phyloP scores from a whole-genome alignment of 2,113 vertebrate species.

The Sinocyclocheilus rhinocerous region DNA sequence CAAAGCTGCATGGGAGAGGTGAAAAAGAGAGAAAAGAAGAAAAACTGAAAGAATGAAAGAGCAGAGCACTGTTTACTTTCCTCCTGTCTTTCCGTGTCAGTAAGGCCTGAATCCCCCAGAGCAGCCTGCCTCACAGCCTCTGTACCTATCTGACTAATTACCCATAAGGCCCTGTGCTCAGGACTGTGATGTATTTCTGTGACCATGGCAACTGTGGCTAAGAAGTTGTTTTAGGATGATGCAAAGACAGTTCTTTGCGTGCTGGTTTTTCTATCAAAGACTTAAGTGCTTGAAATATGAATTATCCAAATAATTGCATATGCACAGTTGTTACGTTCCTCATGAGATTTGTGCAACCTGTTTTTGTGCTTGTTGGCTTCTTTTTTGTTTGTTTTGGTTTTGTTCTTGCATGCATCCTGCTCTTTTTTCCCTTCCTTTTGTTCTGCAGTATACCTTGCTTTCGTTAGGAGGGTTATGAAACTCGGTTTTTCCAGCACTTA shows the following conservation, averaged over 20 bases:
- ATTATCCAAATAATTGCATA: slow-evolving; percentile 26
- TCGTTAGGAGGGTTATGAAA: background rate
- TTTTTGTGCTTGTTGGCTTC: slow-evolving; percentile 29
- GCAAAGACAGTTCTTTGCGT: slow-evolving; percentile 12
- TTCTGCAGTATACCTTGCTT: background rate
- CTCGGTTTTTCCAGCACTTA: background rate
- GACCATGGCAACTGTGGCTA: slow-evolving; percentile 17
- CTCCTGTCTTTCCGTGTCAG: background rate
- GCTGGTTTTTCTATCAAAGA: slow-evolving; percentile 18
- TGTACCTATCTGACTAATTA: slow-evolving; percentile 29
- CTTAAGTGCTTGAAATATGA: slow-evolving; percentile 23
- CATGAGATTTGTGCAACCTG: slow-evolving; percentile 24
- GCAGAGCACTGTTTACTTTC: slow-evolving; percentile 27
- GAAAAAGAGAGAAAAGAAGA: slow-evolving; percentile 4
- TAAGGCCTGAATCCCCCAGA: background rate
- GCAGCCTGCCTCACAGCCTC: background rate
- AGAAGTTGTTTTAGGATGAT: slow-evolving; percentile 20
- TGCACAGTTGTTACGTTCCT: slow-evolving; percentile 10
- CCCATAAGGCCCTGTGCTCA: slow-evolving; percentile 20
- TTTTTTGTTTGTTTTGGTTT: slow-evolving; percentile 27
- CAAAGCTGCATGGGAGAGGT: slow-evolving; percentile 56
- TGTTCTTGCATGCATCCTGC: background rate
- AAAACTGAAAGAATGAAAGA: slow-evolving; percentile 1
- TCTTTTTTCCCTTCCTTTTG: background rate
- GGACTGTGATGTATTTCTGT: slow-evolving; percentile 1